Evolutionary conservation across 2,888 invertebrate genomes (phyloP).

Genomic region (Microdon myrmicae): DNA sequence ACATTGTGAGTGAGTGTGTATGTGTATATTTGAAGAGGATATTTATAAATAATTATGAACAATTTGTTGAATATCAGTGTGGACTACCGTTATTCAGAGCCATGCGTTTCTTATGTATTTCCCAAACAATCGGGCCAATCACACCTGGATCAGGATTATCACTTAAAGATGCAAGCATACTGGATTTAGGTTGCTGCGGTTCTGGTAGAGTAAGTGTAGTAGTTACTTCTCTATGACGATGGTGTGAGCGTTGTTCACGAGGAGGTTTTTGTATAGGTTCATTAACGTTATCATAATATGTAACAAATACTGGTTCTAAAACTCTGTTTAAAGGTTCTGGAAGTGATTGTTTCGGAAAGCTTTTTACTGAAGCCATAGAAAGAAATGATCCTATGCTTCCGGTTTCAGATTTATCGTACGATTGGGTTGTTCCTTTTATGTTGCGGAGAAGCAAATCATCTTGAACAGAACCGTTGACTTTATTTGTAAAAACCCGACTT

Average conservation of each 20-base stretch:
- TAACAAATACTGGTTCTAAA: conserved; percentile 80
- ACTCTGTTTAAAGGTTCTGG: conserved; percentile 83
- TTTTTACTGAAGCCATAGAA: conserved; percentile 86
- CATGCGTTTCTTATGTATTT: conserved; percentile 78
- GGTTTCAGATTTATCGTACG: conserved; percentile 65
- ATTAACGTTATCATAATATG: conserved; percentile 72
- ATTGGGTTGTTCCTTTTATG: conserved; percentile 59
- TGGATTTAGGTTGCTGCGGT: conserved; percentile 60
- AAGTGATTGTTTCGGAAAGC: conserved; percentile 81
- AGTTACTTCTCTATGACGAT: conserved; percentile 55
- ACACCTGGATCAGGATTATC: conserved; percentile 84
- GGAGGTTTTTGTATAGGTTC: conserved; percentile 55
- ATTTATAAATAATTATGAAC: conserved; percentile 36
- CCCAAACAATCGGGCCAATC: conserved; percentile 86
- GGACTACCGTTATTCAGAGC: conserved; percentile 60
- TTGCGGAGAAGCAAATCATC: conserved; percentile 60
- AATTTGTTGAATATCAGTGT: conserved; percentile 40
- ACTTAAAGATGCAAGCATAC: conserved; percentile 73
- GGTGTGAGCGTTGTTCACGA: conserved; percentile 16
- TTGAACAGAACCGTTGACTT: conserved; percentile 53
- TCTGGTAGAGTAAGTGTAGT: conserved; percentile 60
- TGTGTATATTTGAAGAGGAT: conserved; percentile 22
- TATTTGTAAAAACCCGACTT: conserved; percentile 58
- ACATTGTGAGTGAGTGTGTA: conserved; percentile 40
- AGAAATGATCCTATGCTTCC: conserved; percentile 80